Base-by-base conservation (phyloP, 2,888 invertebrate genomes). In the Temnothorax rugatulus region DNA sequence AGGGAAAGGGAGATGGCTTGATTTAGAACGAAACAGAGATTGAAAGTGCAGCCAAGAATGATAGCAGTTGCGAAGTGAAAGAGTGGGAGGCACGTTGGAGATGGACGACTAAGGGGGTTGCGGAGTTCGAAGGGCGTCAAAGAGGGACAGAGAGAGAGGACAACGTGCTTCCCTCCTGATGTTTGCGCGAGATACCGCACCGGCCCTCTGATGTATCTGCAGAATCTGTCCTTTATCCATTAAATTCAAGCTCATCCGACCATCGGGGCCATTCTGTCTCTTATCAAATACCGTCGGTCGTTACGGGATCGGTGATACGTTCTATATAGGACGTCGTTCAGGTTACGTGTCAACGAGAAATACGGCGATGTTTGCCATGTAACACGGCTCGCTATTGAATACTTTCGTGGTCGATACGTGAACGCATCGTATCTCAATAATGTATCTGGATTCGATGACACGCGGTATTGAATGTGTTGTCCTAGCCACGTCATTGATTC, bases 161-260 rank as follows among this genome's bases (percentile, higher is more conserved):
- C 88, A 90, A 93, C 94, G 94, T 94, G 94, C 91, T 91, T 92
- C 89, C 84, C 89, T 89, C 86, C 90, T 89, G 94, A 94, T 94
- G 90, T 91, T 90, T 87, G 90, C 86, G 75, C 69, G 85, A 91
- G 94, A 94, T 94, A 94, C 87, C 91, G 82, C 86, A 85, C 89
- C 90, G 90, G 89, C 90, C 90, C 92, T 92, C 92, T 91, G 92
- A 93, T 91, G 91, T 93, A 93, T 93, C 93, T 93, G 87, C 90
- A 89, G 90, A 93, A 93, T 93, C 93, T 93, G 92, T 92, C 87
- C 91, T 92, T 90, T 88, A 91, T 93, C 93, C 93, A 93, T 93
- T 93, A 93, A 93, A 92, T 92, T 90, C 89, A 89, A 89, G 89
- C 91, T 93, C 92, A 91, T 91, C 91, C 89, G 86, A 88, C 87